These are phyloP conservation scores for Ellobium chinense DNA, from an alignment of 2,888 invertebrate species.

Conservation along the genomic window DNA sequence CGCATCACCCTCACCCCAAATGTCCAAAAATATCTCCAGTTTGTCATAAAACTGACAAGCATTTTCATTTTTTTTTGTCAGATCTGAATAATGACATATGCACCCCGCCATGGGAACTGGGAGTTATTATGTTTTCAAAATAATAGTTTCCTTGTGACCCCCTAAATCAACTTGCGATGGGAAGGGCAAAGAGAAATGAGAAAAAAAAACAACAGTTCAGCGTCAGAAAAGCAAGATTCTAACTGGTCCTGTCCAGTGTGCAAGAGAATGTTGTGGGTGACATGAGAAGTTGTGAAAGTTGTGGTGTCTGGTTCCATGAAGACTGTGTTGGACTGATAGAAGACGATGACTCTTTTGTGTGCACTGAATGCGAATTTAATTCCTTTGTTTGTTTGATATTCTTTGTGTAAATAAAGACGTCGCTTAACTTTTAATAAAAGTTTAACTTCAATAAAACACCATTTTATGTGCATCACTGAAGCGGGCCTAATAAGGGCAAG, in stretches of 20 bases:
- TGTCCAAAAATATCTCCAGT: too few relatives aligned
- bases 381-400: too few relatives aligned
- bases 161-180: background rate
- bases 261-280: background rate
- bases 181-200: background rate
- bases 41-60: too few relatives aligned
- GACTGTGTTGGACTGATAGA: background rate
- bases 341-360: background rate
- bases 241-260: background rate
- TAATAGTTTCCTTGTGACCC: background rate
- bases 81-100: too few relatives aligned
- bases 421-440: too few relatives aligned
- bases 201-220: background rate
- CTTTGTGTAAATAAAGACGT: too few relatives aligned
- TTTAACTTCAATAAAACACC: too few relatives aligned
- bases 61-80: too few relatives aligned
- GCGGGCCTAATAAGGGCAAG: background rate
- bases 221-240: background rate
- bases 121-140: background rate
- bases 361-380: background rate
- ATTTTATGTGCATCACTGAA: too few relatives aligned
- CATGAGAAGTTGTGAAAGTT: background rate
- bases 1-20: too few relatives aligned
- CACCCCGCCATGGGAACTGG: too few relatives aligned
- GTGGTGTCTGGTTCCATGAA: background rate